A percentile compares a stretch with the other conserved stretches of the same genome.
These are phyloP conservation scores for Alaudala cheleensis DNA, from an alignment of 2,113 vertebrate species.

Conservation along the genomic window DNA sequence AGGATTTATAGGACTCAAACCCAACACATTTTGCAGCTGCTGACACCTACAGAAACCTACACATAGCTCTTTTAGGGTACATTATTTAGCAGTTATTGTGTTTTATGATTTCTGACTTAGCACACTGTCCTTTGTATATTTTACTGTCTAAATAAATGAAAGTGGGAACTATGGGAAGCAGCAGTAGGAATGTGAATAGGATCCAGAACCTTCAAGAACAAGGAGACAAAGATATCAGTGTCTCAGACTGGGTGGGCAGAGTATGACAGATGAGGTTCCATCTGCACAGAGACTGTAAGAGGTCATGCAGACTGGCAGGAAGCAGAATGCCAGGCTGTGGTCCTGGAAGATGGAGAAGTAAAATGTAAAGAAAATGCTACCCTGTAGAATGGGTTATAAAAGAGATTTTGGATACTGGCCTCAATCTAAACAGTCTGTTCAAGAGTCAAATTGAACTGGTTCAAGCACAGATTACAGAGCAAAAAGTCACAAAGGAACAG, in stretches of 20 bases:
- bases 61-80: background rate
- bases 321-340: background rate
- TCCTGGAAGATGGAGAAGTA: background rate
- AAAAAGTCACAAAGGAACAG: background rate
- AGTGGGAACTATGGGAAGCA: background rate
- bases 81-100: background rate
- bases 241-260: background rate
- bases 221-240: background rate
- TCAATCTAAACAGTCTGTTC: background rate
- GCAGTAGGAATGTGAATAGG: background rate
- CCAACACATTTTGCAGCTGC: background rate
- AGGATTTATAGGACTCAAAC: background rate
- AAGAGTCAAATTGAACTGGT: background rate
- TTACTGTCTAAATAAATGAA: background rate
- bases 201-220: background rate
- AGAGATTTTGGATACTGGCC: background rate
- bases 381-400: background rate
- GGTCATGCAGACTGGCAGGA: background rate
- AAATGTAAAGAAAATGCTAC: background rate
- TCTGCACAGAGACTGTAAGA: background rate
- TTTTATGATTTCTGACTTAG: background rate
- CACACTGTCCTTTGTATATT: background rate
- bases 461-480: background rate
- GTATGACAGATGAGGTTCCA: background rate
- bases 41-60: conserved; percentile 6